phyloP scores from a whole-genome alignment of 2,113 vertebrate species.

The Hiodon tergisus region DNA sequence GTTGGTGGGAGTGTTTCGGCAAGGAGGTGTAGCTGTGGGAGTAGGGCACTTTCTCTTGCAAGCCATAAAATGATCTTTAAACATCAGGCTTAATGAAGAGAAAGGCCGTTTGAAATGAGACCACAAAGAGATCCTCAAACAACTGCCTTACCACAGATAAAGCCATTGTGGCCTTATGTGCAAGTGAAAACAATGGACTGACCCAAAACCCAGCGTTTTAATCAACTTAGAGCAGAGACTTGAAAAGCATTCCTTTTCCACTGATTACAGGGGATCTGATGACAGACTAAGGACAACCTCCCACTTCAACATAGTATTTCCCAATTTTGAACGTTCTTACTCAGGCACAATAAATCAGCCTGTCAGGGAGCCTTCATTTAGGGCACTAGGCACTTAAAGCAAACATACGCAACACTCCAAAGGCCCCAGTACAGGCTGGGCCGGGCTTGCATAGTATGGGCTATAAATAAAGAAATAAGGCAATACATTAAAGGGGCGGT shows the following conservation, averaged over 20 bases:
- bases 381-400: not conserved
- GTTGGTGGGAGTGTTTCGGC: not conserved
- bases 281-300: constrained; percentile 17
- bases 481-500: no score
- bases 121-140: not conserved
- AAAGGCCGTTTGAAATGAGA: not conserved
- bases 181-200: not conserved
- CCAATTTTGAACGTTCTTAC: constrained; percentile 7
- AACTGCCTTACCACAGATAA: not conserved
- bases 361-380: constrained; percentile 13
- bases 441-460: no score
- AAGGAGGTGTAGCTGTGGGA: not conserved
- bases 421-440: no score
- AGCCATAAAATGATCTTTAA: not conserved
- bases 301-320: constrained; percentile 1
- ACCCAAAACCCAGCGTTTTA: not conserved
- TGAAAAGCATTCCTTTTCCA: constrained; percentile 35
- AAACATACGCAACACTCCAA: not conserved
- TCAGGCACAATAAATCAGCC: constrained; percentile 24
- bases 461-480: no score
- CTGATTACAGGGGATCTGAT: constrained; percentile 33
- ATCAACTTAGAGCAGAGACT: constrained; percentile 19
- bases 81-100: no score
- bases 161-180: not conserved
- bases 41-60: not conserved